A percentile compares a stretch with the other conserved stretches of the same genome.
Evolutionary conservation across 2,113 vertebrate genomes (phyloP).

Genomic region (Bubo blakistoni): DNA sequence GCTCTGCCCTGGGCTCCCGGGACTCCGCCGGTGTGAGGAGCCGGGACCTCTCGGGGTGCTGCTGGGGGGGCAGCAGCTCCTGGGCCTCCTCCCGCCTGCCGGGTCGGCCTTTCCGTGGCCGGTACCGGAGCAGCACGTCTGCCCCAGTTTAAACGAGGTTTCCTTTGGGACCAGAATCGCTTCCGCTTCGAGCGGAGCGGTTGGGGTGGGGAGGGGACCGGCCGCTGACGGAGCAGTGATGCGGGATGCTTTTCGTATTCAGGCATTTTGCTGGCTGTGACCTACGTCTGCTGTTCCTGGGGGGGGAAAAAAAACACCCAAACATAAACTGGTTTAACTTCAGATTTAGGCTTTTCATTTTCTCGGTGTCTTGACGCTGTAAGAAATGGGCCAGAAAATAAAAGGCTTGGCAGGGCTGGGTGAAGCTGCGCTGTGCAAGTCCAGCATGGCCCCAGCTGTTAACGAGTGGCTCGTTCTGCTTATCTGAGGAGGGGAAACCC

Average conservation of each 20-base stretch:
- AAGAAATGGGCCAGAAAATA: background rate
- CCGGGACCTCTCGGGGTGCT: background rate
- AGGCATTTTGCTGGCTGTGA: background rate
- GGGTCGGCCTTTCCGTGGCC: background rate
- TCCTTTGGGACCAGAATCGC: too few species aligned
- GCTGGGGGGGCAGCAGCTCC: background rate
- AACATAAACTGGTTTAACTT: background rate
- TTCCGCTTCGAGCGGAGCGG: background rate
- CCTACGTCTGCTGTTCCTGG: background rate
- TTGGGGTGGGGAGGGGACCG: background rate
- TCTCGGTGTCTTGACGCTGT: background rate
- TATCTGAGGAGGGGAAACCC: background rate
- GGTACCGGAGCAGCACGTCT: too few species aligned
- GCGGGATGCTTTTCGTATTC: background rate
- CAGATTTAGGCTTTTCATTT: background rate
- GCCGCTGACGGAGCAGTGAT: background rate
- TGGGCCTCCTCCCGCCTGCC: background rate
- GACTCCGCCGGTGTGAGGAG: background rate
- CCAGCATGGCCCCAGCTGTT: background rate
- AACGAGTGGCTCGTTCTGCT: background rate
- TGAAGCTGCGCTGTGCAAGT: background rate
- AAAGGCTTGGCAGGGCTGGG: background rate
- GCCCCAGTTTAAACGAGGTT: background rate
- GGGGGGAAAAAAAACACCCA: too few species aligned
- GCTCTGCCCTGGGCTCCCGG: background rate